phyloP scores from a whole-genome alignment of 2,888 invertebrate genomes.

The Oegoconia quadripuncta region DNA sequence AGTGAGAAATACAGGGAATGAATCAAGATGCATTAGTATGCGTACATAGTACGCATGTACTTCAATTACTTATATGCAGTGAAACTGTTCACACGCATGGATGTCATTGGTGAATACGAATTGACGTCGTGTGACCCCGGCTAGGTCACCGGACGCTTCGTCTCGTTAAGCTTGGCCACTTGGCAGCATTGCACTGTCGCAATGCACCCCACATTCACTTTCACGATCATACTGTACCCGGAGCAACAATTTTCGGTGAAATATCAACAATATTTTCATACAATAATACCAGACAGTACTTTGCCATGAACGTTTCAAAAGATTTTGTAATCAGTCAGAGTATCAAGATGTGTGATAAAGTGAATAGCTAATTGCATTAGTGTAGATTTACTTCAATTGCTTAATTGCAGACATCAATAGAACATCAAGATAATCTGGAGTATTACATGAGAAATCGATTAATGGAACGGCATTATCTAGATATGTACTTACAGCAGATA shows the following conservation, averaged over 20 bases:
- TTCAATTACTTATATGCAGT: slow-evolving; percentile 10
- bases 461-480: no score
- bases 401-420: no score
- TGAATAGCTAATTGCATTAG: no score
- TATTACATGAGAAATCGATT: no score
- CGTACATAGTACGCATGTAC: no score
- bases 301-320: neutral
- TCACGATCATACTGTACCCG: neutral
- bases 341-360: no score
- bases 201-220: neutral
- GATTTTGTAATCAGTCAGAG: neutral
- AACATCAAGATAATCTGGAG: no score
- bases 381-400: no score
- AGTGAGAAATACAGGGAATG: no score
- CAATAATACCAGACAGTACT: neutral
- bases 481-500: no score
- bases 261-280: neutral
- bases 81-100: slow-evolving; percentile 32
- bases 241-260: neutral
- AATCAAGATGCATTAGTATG: no score
- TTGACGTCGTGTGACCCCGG: slow-evolving; percentile 44
- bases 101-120: slow-evolving; percentile 18
- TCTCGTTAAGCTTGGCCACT: slow-evolving; percentile 30
- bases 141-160: slow-evolving; percentile 40
- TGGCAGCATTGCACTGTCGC: slow-evolving; percentile 1